Base-by-base conservation (phyloP, 2,888 invertebrate species). In the Gastrophysa polygoni region DNA sequence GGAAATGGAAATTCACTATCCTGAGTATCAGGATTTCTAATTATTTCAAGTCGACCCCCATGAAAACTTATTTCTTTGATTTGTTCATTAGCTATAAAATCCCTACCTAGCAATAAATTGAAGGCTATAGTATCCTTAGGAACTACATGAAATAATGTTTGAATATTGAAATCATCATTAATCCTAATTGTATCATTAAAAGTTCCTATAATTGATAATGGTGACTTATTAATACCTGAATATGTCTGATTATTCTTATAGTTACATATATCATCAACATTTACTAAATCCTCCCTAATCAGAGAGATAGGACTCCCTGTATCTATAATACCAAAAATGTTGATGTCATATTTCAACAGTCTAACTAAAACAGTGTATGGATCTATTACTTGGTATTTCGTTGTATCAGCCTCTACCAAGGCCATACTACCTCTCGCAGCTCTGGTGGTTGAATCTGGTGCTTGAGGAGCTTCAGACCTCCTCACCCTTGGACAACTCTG, bases 61-160 rank as follows among this genome's bases (percentile, higher is more conserved):
- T 29, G 10, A 43, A 57, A 57, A 20, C 18, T 18, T 32, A 57
- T 32, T n/a, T 47, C 49, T 7, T 32, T 18, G 29, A 49, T 57
- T 32, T 17, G 20, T 20, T 17, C 17, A 34, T 34, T 54, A 8
- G 11, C 18, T 44, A 55, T 55, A 44, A 55, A n/a, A 44, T 55
- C 55, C 6, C 55, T 29, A 6, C 55, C 17, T 46, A 55, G 44
- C 11, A 55, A 28, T 44, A 24, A 55, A 44, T 46, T 29, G 28
- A 44, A 21, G n/a, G 55, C 20, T 44, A 55, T 55, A 4, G 55
- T 55, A 11, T 18, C 43, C 28, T 44, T 44, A 21, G 49, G 43
- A 24, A 46, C 46, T 10, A 44, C 55, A 43, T 44, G 11, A 44
- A 55, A 44, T n/a, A 6, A 28, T n/a, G 11, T 20, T 49, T 49